Base-by-base conservation (phyloP, 1,140 invertebrate species). In the Helicoverpa armigera region DNA sequence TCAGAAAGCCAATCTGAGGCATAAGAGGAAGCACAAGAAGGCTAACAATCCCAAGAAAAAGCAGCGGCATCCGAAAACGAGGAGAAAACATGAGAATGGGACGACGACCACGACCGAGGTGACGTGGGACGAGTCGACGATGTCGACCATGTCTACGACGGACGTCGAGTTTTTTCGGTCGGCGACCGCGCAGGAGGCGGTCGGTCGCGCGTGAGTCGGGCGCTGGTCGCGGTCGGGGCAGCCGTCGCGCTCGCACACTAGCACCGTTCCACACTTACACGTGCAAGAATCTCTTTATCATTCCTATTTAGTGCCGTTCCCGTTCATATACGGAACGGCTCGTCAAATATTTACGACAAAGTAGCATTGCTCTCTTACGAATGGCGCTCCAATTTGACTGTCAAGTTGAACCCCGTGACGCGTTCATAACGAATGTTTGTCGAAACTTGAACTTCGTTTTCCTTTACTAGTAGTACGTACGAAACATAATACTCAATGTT, bases 111-210 rank as follows among this genome's bases (percentile, higher is more conserved):
- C 93, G 83, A 94, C 92, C 79, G 92, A 92, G 80, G 80, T 86
- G 70, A 89, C 84, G 73, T 93, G 91, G 90, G 92, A 94, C 86
- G 93, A 95, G 82, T 93, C 92, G 58, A 93, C 92, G 5, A 92
- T 93, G 90, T 92, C 92, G 74, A 94, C 93, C 9, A 91, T 94
- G 91, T 94, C 92, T 56, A 93, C 85, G 61, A 94, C 93, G 2
- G 93, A 94, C 60, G 89, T 85, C 56, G 95, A 95, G 94, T 95
- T 95, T 95, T 95, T 95, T 95, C 95, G 94, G 87, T 91, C 91
- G 83, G 91, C 90, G 94, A 92, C 92, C 92, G 94, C 91, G 91
- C 93, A 89, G 90, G 94, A 94, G 91, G 90, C 90, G 91, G 88
- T 88, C 92, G 90, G 87, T 78, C 93, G 90, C 89, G 90, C 90